phyloP scores from a whole-genome alignment of 2,888 invertebrate species.

The Monopis laevigella region DNA sequence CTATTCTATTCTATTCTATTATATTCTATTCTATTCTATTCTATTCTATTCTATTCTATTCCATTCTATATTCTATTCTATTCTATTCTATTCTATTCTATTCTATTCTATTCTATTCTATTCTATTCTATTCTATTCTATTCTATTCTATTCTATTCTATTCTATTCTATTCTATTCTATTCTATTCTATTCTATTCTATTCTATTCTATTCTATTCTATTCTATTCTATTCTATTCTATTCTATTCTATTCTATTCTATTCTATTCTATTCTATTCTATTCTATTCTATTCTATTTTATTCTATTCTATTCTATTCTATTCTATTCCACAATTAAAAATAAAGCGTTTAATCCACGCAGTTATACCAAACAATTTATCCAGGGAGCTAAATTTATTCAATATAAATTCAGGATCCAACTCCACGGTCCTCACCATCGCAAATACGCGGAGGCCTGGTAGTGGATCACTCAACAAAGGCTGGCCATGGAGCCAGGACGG shows the following conservation, averaged over 20 bases:
- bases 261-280: conserved; percentile 10
- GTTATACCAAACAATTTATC: too few species aligned
- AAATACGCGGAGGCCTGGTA: too few species aligned
- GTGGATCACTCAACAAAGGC: too few species aligned
- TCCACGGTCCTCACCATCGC: too few species aligned
- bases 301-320: background rate
- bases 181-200: conserved; percentile 10
- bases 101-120: conserved; percentile 10
- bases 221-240: conserved; percentile 10
- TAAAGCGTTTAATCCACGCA: too few species aligned
- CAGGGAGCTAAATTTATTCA: too few species aligned
- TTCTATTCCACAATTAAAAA: background rate
- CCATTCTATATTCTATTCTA: conserved; percentile 9
- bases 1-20: background rate
- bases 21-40: background rate
- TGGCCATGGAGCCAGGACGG: too few species aligned
- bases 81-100: conserved; percentile 10
- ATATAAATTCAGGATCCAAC: too few species aligned
- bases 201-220: conserved; percentile 10
- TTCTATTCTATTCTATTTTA: conserved; percentile 9
- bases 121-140: conserved; percentile 10
- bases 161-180: conserved; percentile 10
- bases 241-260: conserved; percentile 10
- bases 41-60: conserved; percentile 5
- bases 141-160: conserved; percentile 10